Conservation (phyloP, 2,113 vertebrate species). For the Passer montanus region DNA sequence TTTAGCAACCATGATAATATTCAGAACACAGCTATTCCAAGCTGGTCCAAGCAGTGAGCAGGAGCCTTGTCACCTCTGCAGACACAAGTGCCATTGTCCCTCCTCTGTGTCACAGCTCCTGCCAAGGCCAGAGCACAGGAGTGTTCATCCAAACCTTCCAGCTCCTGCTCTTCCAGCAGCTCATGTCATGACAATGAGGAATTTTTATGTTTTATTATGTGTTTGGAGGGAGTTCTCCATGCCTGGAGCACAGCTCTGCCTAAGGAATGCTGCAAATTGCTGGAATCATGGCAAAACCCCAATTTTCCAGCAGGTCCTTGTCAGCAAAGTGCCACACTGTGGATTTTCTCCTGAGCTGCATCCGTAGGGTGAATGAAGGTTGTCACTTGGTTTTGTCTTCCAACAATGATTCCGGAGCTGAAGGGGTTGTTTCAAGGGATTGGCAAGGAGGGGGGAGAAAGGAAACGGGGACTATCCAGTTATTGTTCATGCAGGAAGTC, state of each 20-base stretch:
- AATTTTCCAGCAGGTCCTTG: not conserved
- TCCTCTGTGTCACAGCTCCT: not conserved
- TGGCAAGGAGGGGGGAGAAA: not conserved
- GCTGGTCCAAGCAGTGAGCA: rapidly evolving
- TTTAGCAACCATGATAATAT: not conserved
- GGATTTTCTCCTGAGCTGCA: not conserved
- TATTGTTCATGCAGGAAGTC: not conserved
- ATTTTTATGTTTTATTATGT: not conserved
- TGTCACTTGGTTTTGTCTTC: not conserved
- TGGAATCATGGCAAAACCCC: not conserved
- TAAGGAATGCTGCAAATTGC: not conserved
- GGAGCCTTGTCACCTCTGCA: not conserved
- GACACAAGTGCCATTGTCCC: rapidly evolving
- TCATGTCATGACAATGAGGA: rapidly evolving
- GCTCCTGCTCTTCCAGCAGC: not conserved
- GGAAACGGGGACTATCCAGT: not conserved
- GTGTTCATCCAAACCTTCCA: not conserved
- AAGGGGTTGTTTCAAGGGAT: not conserved
- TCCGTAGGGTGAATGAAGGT: rapidly evolving
- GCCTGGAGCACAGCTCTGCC: rapidly evolving
- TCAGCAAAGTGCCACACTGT: not conserved
- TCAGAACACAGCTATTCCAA: not conserved
- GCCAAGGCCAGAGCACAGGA: rapidly evolving
- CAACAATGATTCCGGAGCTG: not conserved
- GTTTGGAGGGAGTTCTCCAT: not conserved